These are phyloP conservation scores for Tonatia bakeri DNA, from an alignment of 2,113 vertebrate genomes.

Conservation along the genomic window DNA sequence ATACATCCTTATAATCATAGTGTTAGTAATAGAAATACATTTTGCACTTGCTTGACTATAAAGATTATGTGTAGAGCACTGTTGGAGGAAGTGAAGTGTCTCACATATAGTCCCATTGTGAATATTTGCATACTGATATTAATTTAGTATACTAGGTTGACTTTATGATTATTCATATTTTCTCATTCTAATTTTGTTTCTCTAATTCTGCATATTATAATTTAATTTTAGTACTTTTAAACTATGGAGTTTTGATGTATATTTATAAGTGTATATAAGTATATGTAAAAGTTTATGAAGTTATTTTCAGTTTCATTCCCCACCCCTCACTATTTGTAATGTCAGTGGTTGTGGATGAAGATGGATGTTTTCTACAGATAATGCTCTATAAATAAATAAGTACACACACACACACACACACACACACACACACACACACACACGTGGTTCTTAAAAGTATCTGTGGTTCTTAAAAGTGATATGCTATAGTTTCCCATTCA, in stretches of 20 bases:
- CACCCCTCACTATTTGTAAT: not conserved
- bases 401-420: no score
- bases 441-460: no score
- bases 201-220: not conserved
- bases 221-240: slow-evolving; percentile 3
- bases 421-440: no score
- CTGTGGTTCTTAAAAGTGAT: not conserved
- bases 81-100: not conserved
- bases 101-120: not conserved
- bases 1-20: not conserved
- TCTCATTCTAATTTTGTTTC: slow-evolving; percentile 8
- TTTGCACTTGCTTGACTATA: not conserved
- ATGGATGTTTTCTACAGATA: not conserved
- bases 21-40: not conserved
- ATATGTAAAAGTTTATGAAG: not conserved
- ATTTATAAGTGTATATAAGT: not conserved
- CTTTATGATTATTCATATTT: not conserved
- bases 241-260: not conserved
- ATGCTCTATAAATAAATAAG: not conserved
- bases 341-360: not conserved
- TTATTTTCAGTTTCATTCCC: not conserved
- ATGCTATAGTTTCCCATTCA: not conserved
- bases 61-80: not conserved
- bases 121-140: not conserved
- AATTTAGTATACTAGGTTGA: not conserved